Evolutionary conservation across 2,113 vertebrate genomes (phyloP), one percentile per base, ranked within the genome.

Genomic region (Pseudorasbora parva): DNA sequence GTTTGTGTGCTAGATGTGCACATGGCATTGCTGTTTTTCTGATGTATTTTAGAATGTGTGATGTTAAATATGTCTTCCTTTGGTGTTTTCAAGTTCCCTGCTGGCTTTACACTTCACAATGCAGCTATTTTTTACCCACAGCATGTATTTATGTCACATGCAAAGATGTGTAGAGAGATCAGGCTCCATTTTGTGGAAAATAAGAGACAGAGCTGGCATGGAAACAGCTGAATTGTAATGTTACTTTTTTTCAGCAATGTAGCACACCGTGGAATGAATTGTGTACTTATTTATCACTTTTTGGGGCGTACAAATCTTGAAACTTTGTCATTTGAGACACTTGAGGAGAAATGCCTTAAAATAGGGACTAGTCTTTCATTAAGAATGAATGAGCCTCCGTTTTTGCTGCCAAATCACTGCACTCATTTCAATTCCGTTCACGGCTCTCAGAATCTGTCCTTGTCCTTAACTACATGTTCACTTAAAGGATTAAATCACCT

Each of bases 341-440:
- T 64, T 77, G 86, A 90, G 86, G 90, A 90, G 87, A 86, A 30
- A 56, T 83, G 37, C 81, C 87, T 90, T 87, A 87, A 93, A 93
- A 93, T 94, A 91, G 91, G 59, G 64, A 54, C 60, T 85, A 84
- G 76, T 71, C 78, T 72, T 86, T 81, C 87, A 91, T 94, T 90
- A 91, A 93, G 91, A 91, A 93, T 92, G 86, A 88, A 93, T 92
- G 90, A 91, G 89, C 51, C 87, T 92, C 85, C 87, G 76, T 86
- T 90, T 85, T 85, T 78, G 88, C 86, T 89, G 87, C 87, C 86
- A 85, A 23, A 77, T 74, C 71, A 82, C 41, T 64, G 84, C 82
- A 77, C 78, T 45, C 59, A 74, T 62, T 78, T 54, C 1, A 25
- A 27, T 81, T 78, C 37, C 8, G 47, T 30, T 49, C 33, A 79